A percentile compares a stretch with the other conserved stretches of the same genome.
phyloP scores from a whole-genome alignment of 1,140 invertebrate species.

The Lethocerus indicus region DNA sequence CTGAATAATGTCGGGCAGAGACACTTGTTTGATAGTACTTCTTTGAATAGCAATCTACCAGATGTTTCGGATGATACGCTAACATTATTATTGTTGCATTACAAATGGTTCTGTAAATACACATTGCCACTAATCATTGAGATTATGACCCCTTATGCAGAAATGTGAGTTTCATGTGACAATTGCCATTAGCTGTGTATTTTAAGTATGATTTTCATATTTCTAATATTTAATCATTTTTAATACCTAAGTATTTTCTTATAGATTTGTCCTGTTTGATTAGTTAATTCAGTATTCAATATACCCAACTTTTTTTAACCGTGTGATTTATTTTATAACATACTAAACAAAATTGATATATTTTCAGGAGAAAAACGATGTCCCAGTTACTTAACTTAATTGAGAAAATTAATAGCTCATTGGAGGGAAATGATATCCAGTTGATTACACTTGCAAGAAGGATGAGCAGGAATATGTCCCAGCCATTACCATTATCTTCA shows the following conservation, averaged over 20 bases:
- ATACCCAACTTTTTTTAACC: too few relatives aligned
- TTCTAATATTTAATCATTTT: too few relatives aligned
- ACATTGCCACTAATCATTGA: slow-evolving; percentile 14
- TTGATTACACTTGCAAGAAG: slow-evolving; percentile 6
- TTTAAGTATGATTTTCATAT: too few relatives aligned
- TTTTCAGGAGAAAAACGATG: slow-evolving; percentile 1
- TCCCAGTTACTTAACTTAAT: neutral
- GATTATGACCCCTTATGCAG: too few relatives aligned
- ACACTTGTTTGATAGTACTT: slow-evolving; percentile 1
- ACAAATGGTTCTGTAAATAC: slow-evolving; percentile 16
- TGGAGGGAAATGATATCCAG: slow-evolving; percentile 1
- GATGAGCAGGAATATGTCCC: neutral
- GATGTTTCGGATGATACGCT: slow-evolving; percentile 9
- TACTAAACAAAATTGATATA: too few relatives aligned
- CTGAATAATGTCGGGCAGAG: slow-evolving; percentile 1
- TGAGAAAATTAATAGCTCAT: slow-evolving; percentile 2
- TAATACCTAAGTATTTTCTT: too few relatives aligned
- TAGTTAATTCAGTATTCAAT: too few relatives aligned
- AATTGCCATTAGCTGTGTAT: too few relatives aligned
- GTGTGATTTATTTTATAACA: too few relatives aligned
- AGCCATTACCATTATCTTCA: slow-evolving; percentile 3
- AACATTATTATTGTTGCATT: slow-evolving; percentile 14
- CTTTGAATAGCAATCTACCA: neutral
- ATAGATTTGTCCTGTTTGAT: too few relatives aligned
- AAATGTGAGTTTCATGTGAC: too few relatives aligned